Conservation (phyloP, 2,113 vertebrate genomes). For the Athene cunicularia region DNA sequence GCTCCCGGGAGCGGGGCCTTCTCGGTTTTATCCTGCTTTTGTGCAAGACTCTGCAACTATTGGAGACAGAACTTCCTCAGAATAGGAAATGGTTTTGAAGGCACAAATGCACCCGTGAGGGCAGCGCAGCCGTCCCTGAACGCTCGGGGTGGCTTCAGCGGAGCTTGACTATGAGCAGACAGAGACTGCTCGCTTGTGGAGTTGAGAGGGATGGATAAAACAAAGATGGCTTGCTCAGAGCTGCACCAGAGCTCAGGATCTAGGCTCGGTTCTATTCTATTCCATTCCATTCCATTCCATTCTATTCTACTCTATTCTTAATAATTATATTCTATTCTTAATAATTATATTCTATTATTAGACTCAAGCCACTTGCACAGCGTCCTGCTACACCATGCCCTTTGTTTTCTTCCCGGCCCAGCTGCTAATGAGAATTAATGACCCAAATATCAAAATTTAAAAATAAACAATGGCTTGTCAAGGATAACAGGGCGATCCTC, state of each 20-base stretch:
- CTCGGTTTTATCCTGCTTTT: neutral
- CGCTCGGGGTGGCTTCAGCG: neutral
- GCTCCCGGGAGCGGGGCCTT: neutral
- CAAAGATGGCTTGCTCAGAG: neutral
- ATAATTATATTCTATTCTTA: neutral
- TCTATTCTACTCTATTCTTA: too few species aligned
- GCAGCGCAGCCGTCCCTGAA: neutral
- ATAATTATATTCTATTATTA: too few species aligned
- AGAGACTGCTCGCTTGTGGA: neutral
- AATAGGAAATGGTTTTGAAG: neutral
- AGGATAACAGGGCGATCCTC: too few species aligned
- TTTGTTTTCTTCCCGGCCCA: neutral
- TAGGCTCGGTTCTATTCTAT: too few species aligned
- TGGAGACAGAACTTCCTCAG: neutral
- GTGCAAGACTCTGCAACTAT: neutral
- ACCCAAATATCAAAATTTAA: accelerated
- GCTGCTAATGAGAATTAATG: neutral
- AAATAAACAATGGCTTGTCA: neutral
- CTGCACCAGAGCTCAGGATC: neutral
- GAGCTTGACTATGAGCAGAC: neutral
- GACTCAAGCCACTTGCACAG: neutral
- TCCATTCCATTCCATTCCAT: too few species aligned
- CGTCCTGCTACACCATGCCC: accelerated
- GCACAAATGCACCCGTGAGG: neutral
- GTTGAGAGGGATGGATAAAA: neutral